A percentile compares a stretch with the other conserved stretches of the same genome.
Evolutionary conservation across 2,888 invertebrate genomes (phyloP).

Genomic region (Temnothorax rugatulus): DNA sequence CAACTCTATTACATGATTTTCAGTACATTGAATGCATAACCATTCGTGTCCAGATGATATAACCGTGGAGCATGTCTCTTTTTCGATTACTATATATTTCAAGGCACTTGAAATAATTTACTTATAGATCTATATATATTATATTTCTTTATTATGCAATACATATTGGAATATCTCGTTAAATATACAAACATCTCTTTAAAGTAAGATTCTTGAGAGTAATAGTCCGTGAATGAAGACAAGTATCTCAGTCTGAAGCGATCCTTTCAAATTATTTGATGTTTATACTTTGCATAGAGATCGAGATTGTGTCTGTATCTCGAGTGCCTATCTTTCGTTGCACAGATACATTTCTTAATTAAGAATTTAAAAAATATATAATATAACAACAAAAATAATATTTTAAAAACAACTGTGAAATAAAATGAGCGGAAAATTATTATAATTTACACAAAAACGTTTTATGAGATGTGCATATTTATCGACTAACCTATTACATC

Average conservation of each 20-base stretch:
- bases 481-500: neutral
- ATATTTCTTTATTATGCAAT: neutral
- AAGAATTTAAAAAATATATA: neutral
- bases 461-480: neutral
- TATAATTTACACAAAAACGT: neutral
- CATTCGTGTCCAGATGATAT: neutral
- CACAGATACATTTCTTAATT: conserved; percentile 4
- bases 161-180: neutral
- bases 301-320: neutral
- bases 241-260: neutral
- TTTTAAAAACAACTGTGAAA: neutral
- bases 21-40: neutral
- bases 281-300: neutral
- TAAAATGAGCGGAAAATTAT: neutral
- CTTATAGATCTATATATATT: conserved; percentile 6
- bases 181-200: neutral
- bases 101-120: neutral
- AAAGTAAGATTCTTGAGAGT: neutral
- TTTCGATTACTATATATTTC: neutral
- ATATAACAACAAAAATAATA: neutral
- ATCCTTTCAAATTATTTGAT: conserved; percentile 12
- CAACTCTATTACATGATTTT: neutral
- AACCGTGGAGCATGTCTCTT: neutral
- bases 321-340: neutral
- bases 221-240: neutral